A percentile compares a stretch with the other conserved stretches of the same genome.
These are phyloP conservation scores for Hemicordylus capensis DNA, from an alignment of 2,113 vertebrate genomes.

Conservation along the genomic window DNA sequence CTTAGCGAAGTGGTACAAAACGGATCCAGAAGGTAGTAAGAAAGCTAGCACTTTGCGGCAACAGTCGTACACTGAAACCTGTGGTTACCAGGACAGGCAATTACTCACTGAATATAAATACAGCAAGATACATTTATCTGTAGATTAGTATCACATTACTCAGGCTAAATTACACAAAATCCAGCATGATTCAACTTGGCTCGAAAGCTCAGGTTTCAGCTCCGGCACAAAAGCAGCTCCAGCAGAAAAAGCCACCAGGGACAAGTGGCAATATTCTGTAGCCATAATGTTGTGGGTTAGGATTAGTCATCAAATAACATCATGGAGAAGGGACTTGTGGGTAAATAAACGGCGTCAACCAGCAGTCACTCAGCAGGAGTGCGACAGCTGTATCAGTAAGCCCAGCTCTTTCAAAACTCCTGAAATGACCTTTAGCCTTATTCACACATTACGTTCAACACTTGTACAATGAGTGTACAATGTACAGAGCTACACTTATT, in stretches of 20 bases:
- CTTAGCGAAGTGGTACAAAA: background rate
- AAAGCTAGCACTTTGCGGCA: slow-evolving; percentile 39
- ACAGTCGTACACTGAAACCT: slow-evolving; percentile 32
- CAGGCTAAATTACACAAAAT: slow-evolving; percentile 55
- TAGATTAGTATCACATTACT: slow-evolving; percentile 63
- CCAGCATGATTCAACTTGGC: slow-evolving; percentile 42
- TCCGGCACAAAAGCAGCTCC: slow-evolving; percentile 35
- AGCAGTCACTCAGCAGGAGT: too few species aligned
- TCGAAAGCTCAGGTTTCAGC: background rate
- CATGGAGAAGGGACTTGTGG: too few species aligned
- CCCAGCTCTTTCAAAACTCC: too few species aligned
- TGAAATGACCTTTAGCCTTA: too few species aligned
- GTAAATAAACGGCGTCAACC: too few species aligned
- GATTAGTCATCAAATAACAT: too few species aligned
- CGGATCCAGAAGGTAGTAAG: slow-evolving; percentile 21
- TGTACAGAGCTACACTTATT: too few species aligned
- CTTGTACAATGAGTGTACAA: too few species aligned
- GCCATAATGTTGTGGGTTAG: background rate
- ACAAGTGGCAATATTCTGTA: slow-evolving; percentile 23
- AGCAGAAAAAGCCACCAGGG: too few species aligned
- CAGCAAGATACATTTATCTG: slow-evolving; percentile 60
- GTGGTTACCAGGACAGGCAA: slow-evolving; percentile 49
- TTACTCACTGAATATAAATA: slow-evolving; percentile 63
- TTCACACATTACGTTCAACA: too few species aligned
- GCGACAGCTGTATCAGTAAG: too few species aligned